Evolutionary conservation across 2,797 vertebrate species (phyloP), one percentile per base, ranked within the genome.

Genomic region (Trematomus bernacchii): DNA sequence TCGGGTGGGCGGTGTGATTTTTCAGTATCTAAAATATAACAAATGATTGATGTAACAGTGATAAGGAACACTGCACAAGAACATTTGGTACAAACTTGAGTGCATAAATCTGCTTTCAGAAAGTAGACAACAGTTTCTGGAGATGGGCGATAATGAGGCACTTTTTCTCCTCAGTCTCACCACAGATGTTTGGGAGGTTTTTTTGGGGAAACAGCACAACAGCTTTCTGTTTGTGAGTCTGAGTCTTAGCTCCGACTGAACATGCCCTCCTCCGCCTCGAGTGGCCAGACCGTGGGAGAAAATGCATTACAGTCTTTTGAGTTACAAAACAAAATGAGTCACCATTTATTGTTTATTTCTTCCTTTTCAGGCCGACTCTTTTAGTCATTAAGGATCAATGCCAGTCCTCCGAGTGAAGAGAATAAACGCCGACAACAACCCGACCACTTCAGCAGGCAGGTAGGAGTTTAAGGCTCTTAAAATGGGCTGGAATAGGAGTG

Each of bases 201-300:
- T 71, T 71, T 30, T 73, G 51, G 50, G 46, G 50, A 57, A 13
- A 66, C 43, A 63, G 40, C 30, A 9, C 51, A 51, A 21, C 9
- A 11, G 11, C 30, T 33, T 33, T 70, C 42, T 64, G 59, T 85
- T 78, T 60, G 51, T 66, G 53, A 37, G 23, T 65, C 62, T 68
- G 65, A 50, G n/a, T 43, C 46, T 75, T 6, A 59, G 57, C 48
- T 69, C 66, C 63, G 69, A 72, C 40, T 42, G 74, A 82, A 72
- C 71, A 74, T 10, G 67, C 19, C 23, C 59, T 71, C 63, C 64
- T 76, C 27, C n/a, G 44, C 73, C 66, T 76, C 69, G 53, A 76
- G 71, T 58, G 58, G 66, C 64, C 72, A 66, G 61, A 68, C 78
- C 66, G 76, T 77, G 77, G 84, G 70, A 73, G 79, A 79, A 85